Percentiles rank a stretch among this genome's conserved stretches.
Evolutionary conservation across 2,113 vertebrate genomes (phyloP).

Genomic region (Pontoporia blainvillei): DNA sequence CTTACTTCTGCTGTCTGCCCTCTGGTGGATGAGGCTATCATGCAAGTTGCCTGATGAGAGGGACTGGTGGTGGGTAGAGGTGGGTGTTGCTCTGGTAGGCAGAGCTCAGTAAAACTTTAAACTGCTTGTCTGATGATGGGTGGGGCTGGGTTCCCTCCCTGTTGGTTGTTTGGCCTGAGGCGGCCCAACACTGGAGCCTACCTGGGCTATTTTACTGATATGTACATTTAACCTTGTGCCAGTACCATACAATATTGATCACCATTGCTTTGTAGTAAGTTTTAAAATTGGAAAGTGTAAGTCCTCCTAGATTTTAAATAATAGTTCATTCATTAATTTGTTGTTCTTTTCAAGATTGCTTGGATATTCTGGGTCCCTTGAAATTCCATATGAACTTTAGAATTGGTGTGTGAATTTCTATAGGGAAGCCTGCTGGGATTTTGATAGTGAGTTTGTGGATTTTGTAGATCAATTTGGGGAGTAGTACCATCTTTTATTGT

Average conservation of each 20-base stretch:
- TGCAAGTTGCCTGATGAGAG: no score
- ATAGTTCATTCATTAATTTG: neutral
- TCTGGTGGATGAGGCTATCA: no score
- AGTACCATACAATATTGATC: neutral
- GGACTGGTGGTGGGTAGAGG: no score
- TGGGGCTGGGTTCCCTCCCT: no score
- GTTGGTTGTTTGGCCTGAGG: no score
- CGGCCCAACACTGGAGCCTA: no score
- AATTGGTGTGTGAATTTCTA: neutral
- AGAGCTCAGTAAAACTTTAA: no score
- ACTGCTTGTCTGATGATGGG: no score
- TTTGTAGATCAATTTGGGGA: neutral
- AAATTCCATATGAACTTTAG: neutral
- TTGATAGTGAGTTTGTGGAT: neutral
- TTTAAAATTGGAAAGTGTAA: neutral
- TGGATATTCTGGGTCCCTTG: neutral
- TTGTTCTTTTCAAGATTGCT: neutral
- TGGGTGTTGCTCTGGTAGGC: no score
- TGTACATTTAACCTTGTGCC: neutral
- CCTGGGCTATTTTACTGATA: neutral
- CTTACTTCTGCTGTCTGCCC: no score
- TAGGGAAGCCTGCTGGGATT: neutral
- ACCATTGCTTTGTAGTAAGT: neutral
- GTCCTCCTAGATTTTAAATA: neutral
- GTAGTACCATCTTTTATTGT: neutral